These are phyloP conservation scores for Platysternon megacephalum DNA, from an alignment of 2,113 vertebrate species.

Conservation along the genomic window DNA sequence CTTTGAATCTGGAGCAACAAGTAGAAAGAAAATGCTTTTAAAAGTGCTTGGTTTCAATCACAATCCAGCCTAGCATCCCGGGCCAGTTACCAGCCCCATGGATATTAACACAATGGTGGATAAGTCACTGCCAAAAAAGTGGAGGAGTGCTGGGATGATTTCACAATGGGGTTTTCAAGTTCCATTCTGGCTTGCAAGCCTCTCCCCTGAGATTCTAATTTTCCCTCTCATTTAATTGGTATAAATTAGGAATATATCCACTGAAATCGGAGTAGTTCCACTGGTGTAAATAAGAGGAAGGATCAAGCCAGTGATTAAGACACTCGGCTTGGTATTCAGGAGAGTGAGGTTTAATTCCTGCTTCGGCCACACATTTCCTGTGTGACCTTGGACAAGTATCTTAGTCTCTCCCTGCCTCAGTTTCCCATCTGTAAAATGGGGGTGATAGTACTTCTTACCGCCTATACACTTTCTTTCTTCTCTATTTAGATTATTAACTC, in stretches of 20 bases:
- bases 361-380: background rate
- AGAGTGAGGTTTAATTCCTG: background rate
- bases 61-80: background rate
- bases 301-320: background rate
- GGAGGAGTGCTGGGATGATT: background rate
- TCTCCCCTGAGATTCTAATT: background rate
- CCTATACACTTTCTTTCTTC: background rate
- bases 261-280: accelerated
- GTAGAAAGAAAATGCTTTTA: slow-evolving; percentile 48
- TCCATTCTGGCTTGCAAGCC: background rate
- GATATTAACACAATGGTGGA: slow-evolving; percentile 8
- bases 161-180: background rate
- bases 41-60: slow-evolving; percentile 10
- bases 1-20: slow-evolving; percentile 46
- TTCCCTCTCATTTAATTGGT: background rate
- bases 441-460: background rate
- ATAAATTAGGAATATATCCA: slow-evolving; percentile 10
- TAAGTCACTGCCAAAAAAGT: background rate
- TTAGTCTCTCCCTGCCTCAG: background rate
- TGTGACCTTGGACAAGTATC: background rate
- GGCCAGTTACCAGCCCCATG: background rate
- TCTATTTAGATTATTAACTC: background rate
- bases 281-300: background rate
- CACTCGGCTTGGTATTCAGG: background rate
- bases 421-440: background rate